Evolutionary conservation across 2,888 invertebrate species (phyloP).

Genomic region (Nowickia ferox): DNA sequence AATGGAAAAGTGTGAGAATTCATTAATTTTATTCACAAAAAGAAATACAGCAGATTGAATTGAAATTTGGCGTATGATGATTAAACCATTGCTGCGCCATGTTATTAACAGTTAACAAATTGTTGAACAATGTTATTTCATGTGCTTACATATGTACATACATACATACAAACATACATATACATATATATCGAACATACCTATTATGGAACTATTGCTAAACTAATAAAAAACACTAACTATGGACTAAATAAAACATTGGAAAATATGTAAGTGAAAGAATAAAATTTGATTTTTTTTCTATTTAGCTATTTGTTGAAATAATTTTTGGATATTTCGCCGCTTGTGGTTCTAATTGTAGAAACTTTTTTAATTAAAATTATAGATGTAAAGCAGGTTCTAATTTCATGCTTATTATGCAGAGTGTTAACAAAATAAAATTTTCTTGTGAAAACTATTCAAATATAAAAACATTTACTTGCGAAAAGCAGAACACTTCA

Average conservation of each 20-base stretch:
- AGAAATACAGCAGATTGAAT: constrained; percentile 22
- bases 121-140: constrained; percentile 22
- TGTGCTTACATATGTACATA: no score
- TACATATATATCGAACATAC: background rate
- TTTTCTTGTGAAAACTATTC: background rate
- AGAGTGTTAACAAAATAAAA: constrained; percentile 27
- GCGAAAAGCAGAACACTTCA: constrained; percentile 9
- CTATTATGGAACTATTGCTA: constrained; percentile 7
- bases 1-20: constrained; percentile 57
- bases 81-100: constrained; percentile 5
- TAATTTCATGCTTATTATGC: constrained; percentile 26
- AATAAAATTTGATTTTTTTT: background rate
- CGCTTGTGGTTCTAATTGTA: background rate
- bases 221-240: background rate
- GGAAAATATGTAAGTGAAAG: background rate
- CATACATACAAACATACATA: background rate
- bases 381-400: background rate
- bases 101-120: constrained; percentile 33
- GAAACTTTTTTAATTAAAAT: background rate
- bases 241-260: background rate
- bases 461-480: constrained; percentile 23
- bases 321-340: background rate
- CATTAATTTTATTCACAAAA: background rate
- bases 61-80: background rate
- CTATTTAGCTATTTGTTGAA: background rate